phyloP scores from a whole-genome alignment of 1,140 invertebrate genomes.

The Acarapis woodi region DNA sequence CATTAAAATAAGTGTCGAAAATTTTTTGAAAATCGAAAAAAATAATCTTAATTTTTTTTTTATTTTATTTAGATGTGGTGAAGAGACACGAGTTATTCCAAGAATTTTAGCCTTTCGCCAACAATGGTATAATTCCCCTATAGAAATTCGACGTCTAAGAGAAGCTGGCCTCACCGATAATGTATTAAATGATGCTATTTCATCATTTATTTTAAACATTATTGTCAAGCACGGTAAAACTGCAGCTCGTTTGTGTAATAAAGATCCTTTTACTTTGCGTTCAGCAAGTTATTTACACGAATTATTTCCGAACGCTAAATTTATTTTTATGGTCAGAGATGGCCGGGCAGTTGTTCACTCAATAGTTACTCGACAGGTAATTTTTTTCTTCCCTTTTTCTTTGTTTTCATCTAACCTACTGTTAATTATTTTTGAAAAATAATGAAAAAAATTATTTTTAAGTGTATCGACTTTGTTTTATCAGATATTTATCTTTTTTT shows the following conservation, averaged over 20 bases:
- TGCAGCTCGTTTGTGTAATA: constrained; percentile 70
- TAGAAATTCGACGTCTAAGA: constrained; percentile 52
- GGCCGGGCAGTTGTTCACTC: constrained; percentile 92
- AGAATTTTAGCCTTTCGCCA: constrained; percentile 63
- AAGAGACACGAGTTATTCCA: constrained; percentile 89
- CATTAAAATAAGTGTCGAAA: too few species aligned
- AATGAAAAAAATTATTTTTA: too few species aligned
- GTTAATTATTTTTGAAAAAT: too few species aligned
- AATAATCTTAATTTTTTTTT: too few species aligned
- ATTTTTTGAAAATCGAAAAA: too few species aligned
- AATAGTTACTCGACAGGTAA: constrained; percentile 70
- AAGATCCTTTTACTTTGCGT: constrained; percentile 89
- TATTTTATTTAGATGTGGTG: constrained; percentile 91
- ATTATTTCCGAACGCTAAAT: constrained; percentile 48
- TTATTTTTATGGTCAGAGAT: constrained; percentile 90
- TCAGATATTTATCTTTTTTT: too few species aligned
- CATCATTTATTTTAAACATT: constrained; percentile 78
- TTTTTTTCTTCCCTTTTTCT: too few species aligned
- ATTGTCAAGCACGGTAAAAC: constrained; percentile 82
- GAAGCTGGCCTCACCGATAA: constrained; percentile 80
- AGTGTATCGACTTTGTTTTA: too few species aligned
- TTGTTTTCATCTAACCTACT: too few species aligned
- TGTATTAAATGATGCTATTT: constrained; percentile 71
- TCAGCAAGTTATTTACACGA: constrained; percentile 44
- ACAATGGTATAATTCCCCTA: constrained; percentile 71